Conservation (phyloP, 1,140 invertebrate species). For the Cyclina sinensis region DNA sequence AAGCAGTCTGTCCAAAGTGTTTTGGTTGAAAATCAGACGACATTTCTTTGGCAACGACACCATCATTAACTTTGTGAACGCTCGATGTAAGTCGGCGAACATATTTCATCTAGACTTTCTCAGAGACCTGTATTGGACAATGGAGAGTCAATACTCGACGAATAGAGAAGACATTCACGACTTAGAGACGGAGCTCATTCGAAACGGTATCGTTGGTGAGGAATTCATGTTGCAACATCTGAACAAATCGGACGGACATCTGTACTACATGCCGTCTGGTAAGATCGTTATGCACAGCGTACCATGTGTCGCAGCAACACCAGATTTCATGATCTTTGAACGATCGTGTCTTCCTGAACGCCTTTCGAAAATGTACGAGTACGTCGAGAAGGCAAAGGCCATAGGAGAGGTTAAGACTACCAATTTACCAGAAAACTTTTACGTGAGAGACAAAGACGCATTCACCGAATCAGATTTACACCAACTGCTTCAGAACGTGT, state of each 20-base stretch:
- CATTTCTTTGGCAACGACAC: constrained; percentile 9
- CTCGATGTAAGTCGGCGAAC: neutral
- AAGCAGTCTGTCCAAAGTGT: neutral
- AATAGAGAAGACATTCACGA: neutral
- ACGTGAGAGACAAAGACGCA: neutral
- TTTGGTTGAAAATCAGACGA: neutral
- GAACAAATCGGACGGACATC: neutral
- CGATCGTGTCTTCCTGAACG: neutral
- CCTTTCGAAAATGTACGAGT: neutral
- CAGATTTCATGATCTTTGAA: neutral
- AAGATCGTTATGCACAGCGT: neutral
- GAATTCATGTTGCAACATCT: neutral
- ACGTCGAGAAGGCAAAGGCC: neutral
- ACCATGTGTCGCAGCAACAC: neutral
- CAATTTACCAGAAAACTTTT: neutral
- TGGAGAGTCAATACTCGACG: neutral
- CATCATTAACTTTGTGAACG: neutral
- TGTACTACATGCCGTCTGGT: neutral
- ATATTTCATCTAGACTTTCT: neutral
- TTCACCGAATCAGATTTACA: neutral
- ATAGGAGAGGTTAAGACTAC: neutral
- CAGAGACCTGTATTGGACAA: neutral
- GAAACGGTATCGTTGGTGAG: neutral
- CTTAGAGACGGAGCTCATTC: neutral
- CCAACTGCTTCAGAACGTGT: neutral